Evolutionary conservation across 1,140 invertebrate species (phyloP).

Genomic region (Zaprionus tsacasi): DNA sequence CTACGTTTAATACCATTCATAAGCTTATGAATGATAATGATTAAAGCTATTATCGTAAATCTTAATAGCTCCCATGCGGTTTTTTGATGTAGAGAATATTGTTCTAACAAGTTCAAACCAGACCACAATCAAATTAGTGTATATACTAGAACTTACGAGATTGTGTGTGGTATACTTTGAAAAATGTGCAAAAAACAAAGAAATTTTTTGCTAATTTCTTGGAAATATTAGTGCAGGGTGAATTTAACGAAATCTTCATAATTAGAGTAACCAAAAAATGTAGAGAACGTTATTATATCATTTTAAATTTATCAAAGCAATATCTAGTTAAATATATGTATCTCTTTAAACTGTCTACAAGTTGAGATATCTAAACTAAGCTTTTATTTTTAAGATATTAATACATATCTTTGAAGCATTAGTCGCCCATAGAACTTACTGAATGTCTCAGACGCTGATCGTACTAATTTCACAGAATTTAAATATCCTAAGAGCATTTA

Average conservation of each 20-base stretch:
- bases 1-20: background rate
- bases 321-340: background rate
- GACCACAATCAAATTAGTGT: slow-evolving; percentile 2
- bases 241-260: background rate
- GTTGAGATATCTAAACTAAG: background rate
- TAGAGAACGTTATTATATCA: too few species aligned
- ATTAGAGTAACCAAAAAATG: background rate
- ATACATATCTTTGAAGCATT: background rate
- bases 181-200: too few species aligned
- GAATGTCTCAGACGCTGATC: background rate
- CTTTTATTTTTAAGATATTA: background rate
- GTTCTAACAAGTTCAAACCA: background rate
- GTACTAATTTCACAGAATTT: too few species aligned
- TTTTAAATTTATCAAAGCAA: background rate
- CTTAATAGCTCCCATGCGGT: background rate
- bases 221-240: background rate
- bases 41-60: background rate
- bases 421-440: background rate
- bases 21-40: background rate
- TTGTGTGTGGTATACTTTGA: background rate
- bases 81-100: background rate
- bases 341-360: background rate
- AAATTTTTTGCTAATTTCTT: background rate
- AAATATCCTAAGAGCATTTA: too few species aligned
- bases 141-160: background rate